Base-by-base conservation (phyloP, 2,888 invertebrate genomes). In the Rotaria macrura region DNA sequence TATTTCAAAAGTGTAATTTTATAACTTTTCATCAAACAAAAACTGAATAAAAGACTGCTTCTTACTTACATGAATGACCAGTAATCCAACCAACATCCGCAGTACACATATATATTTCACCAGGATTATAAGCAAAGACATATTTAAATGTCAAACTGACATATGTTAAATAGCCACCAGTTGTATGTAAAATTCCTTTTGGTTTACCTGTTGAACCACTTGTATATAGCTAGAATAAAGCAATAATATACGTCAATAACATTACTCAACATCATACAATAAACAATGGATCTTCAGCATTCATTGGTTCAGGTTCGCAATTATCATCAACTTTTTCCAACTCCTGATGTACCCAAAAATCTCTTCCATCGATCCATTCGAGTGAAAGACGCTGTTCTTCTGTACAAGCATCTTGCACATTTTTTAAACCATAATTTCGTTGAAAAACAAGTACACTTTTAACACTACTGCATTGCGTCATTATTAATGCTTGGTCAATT, bases 251-350 rank as follows among this genome's bases (percentile, higher is more conserved):
- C 23, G 14, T 65, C 40, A 29, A 85, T 47, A 65, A 40, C 25
- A 87, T 92, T 93, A 23, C 10, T 23, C 1, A 1, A 97, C 99
- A n/a, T n/a, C n/a, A 91, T 99, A 99, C 38, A 99, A 99, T 95
- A 90, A 99, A 99, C 14, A 98, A 92, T 0, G 97, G 97, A 92
- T 98, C 97, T 90, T 99, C 98, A 12, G 97, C 95, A 85, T 93
- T 93, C 93, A 98, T 93, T 97, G 98, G 98, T 89, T 95, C 96
- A 0, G 96, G 96, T 87, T 95, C 94, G 91, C 96, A 96, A 85
- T 94, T 94, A 0, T 93, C 93, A 74, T 94, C 94, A 85, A 94
- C 95, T 72, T 94, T 93, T 79, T 94, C 94, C 92, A 97, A 94
- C 85, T 89, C 93, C 83, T 95, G 95, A 89, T 96, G 94, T 95